Evolutionary conservation across 1,140 invertebrate species (phyloP).

Genomic region (Formica selysi): DNA sequence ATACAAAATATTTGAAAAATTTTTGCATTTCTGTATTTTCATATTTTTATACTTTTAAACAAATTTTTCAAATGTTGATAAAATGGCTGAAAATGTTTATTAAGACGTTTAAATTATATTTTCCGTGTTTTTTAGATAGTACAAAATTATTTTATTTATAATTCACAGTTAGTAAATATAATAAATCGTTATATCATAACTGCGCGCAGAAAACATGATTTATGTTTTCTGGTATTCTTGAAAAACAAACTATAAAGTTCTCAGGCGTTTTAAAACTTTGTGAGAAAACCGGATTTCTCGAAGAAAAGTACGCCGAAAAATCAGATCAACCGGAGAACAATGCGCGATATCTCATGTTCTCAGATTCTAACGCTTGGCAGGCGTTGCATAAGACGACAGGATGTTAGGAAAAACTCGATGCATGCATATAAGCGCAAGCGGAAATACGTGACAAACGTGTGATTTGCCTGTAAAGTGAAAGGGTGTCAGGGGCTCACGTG

Average conservation of each 20-base stretch:
- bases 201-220: background rate
- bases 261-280: background rate
- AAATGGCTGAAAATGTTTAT: background rate
- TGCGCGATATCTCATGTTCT: constrained; percentile 52
- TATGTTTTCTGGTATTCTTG: background rate
- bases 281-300: constrained; percentile 31
- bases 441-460: constrained; percentile 72
- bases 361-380: constrained; percentile 43
- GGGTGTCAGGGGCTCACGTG: constrained; percentile 48
- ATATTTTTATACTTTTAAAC: background rate
- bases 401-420: constrained; percentile 49
- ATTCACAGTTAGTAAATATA: background rate
- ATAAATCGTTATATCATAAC: background rate
- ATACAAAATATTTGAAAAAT: background rate
- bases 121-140: background rate
- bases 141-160: background rate
- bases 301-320: constrained; percentile 26
- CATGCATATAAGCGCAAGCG: constrained; percentile 60
- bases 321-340: constrained; percentile 54
- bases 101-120: background rate
- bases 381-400: constrained; percentile 55
- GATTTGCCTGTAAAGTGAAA: constrained; percentile 65
- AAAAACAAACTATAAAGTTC: background rate
- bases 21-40: background rate
- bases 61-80: background rate